Percentiles rank a stretch among this genome's conserved stretches.
Conservation (phyloP, 2,113 vertebrate genomes). For the Mus musculus region DNA sequence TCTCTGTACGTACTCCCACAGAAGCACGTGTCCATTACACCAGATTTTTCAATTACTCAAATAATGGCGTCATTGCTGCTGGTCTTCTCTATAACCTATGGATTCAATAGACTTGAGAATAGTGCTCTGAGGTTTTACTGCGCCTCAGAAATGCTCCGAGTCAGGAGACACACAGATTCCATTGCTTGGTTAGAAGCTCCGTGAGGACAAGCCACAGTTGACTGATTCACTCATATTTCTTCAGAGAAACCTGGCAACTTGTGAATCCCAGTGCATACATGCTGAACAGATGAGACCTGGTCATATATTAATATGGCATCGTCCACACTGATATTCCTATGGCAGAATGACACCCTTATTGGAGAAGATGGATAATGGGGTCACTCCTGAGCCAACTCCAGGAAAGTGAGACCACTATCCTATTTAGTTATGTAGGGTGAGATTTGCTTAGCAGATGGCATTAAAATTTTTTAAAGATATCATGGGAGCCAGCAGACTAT, state of each 20-base stretch:
- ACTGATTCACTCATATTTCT: background rate
- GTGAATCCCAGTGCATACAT: background rate
- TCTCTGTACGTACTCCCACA: background rate
- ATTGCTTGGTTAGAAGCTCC: background rate
- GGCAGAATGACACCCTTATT: background rate
- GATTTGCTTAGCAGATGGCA: slow-evolving; percentile 42
- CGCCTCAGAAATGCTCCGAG: background rate
- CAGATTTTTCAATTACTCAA: background rate
- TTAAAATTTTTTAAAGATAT: slow-evolving; percentile 53
- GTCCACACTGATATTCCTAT: background rate
- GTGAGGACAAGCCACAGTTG: background rate
- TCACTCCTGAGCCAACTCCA: background rate
- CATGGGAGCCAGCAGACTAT: slow-evolving; percentile 22
- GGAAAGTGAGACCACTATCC: background rate
- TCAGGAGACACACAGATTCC: background rate
- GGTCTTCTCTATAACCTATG: slow-evolving; percentile 21
- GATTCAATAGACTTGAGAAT: slow-evolving; percentile 17
- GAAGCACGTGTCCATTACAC: background rate
- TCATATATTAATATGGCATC: background rate
- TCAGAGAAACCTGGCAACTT: background rate
- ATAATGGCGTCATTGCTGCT: background rate
- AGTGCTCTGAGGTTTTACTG: background rate
- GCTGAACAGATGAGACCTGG: background rate
- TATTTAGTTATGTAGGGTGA: background rate
- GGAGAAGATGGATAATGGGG: background rate